Base-by-base conservation (phyloP, 2,113 vertebrate species). In the Paralichthys olivaceus region DNA sequence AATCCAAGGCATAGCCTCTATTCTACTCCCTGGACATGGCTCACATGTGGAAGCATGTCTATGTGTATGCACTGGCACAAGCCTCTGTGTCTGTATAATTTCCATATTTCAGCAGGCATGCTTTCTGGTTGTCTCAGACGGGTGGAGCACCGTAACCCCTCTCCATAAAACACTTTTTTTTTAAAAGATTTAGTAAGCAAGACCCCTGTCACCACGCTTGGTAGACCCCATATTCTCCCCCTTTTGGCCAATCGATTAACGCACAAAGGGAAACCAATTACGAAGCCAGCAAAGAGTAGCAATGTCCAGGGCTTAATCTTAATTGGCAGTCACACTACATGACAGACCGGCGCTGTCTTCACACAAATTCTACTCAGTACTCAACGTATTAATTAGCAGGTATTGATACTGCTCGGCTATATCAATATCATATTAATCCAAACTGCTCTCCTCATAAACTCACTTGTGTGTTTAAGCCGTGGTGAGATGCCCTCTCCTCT, bases 381-480 rank as follows among this genome's bases (percentile, higher is more conserved):
- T 85, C 84, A 89, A 89, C 67, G 71, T 87, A 81, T 87, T 93
- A 84, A 93, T 93, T 84, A 93, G 84, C 74, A 66, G 61, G 59
- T 90, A 91, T 91, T 90, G 90, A 89, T 88, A 75, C 77, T 81
- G 77, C 72, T 79, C 28, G 57, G 80, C 88, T 80, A 55, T 87
- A 89, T 91, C 86, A 88, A 88, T 90, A 93, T 83, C 77, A 82
- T 89, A 91, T 89, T 80, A 85, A 88, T 90, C 75, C 87, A 61
- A 68, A 29, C 59, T 12, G 54, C 65, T 77, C 63, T 68, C 71
- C 63, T 71, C 28, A 37, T 45, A 15, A 37, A 80, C 47, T 63
- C 8, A 66, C 60, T 47, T 68, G 53, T 66, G 25, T 29, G 28
- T 51, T 51, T 64, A 66, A 77, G 72, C 61, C 69, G n/a, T 34